Conservation (phyloP, 2,113 vertebrate species). For the Indicator maculatus region DNA sequence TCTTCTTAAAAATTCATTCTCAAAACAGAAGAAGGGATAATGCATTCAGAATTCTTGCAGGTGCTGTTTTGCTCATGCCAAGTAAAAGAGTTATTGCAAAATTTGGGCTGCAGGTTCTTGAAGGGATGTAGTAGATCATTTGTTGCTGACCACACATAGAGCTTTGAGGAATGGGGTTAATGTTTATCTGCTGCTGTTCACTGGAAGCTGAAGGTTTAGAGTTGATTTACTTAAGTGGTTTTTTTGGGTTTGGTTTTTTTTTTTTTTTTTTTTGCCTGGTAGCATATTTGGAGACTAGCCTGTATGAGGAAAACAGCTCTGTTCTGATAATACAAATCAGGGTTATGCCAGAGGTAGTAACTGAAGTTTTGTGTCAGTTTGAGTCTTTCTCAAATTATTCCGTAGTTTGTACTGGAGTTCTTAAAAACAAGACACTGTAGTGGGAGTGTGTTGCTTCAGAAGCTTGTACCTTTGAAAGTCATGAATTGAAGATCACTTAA, state of each 20-base stretch:
- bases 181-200: background rate
- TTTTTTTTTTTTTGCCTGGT: background rate
- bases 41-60: rapidly evolving
- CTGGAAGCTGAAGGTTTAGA: background rate
- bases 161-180: background rate
- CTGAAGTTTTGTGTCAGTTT: rapidly evolving
- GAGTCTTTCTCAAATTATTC: background rate
- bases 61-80: rapidly evolving
- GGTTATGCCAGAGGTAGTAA: rapidly evolving
- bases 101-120: rapidly evolving
- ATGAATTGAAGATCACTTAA: rapidly evolving
- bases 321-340: background rate
- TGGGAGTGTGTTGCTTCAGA: rapidly evolving
- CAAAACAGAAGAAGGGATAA: rapidly evolving
- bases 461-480: background rate
- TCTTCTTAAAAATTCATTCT: rapidly evolving
- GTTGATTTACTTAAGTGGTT: background rate
- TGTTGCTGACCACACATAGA: background rate
- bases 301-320: rapidly evolving
- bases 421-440: rapidly evolving
- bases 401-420: background rate
- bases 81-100: background rate
- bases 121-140: rapidly evolving
- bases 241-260: too few species aligned
- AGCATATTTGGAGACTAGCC: rapidly evolving